Base-by-base conservation (phyloP, 2,888 invertebrate species). In the Andrena hattorfiana region DNA sequence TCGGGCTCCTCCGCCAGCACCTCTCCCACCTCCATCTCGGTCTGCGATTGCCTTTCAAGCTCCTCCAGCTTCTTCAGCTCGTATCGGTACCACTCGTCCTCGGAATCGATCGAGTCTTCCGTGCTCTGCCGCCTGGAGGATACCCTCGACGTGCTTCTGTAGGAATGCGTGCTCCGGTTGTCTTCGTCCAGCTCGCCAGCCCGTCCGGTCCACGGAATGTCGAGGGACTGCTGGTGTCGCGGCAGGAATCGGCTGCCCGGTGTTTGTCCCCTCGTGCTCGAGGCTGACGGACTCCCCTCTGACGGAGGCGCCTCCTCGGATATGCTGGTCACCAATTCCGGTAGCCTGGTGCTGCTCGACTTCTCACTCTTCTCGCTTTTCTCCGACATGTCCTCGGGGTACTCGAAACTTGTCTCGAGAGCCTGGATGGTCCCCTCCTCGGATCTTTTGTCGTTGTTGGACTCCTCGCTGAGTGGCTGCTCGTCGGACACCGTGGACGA, bases 31-130 rank as follows among this genome's bases (percentile, higher is more conserved):
- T 96, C 94, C 54, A 87, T 89, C 89, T 97, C 97, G 76, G 96
- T 89, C 87, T 96, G 96, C 2, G 96, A 96, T 85, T 97, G 97
- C 84, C 97, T 95, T 93, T 98, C 98, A 94, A 98, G 95, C 94
- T 98, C 97, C 94, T 98, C 98, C 49, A 98, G 94, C 94, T 98
- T 98, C 74, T 97, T 95, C 77, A 98, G 94, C 92, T 98, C 98
- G 92, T 98, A 98, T 90, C 97, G 97, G 91, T 98, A 98, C 97
- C 98, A 98, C 93, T 98, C 98, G 92, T 98, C 98, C 94, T 98
- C 98, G 32, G 97, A 98, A 93, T 98, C 98, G 77, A 98, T 98
- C 90, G 98, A 98, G 89, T 98, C 98, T 94, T 98, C 98, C 0
- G 98, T 98, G 91, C 98, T 98, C 94, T 98, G 98, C 69, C 98